These are phyloP conservation scores for Danionella dracula DNA, from an alignment of 2,797 vertebrate genomes.

Conservation along the genomic window DNA sequence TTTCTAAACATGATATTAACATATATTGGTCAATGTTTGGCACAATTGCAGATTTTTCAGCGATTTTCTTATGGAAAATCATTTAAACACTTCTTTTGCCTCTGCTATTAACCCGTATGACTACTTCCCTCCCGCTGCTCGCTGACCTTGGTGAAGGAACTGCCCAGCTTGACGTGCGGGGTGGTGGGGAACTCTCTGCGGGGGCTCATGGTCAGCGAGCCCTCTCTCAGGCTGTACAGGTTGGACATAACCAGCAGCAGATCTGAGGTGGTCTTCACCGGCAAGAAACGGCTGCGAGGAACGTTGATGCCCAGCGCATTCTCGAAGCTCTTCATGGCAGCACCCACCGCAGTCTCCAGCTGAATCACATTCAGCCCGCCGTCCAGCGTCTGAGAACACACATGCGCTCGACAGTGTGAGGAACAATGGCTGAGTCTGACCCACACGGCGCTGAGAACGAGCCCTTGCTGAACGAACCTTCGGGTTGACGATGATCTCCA, in stretches of 20 bases:
- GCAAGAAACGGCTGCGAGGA: slow-evolving; percentile 83
- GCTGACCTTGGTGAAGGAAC: slow-evolving; percentile 83
- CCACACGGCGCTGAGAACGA: too few relatives aligned
- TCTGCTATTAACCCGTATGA: too few relatives aligned
- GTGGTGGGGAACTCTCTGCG: slow-evolving; percentile 84
- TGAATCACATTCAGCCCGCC: slow-evolving; percentile 84
- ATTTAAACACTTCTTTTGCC: too few relatives aligned
- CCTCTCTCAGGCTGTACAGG: slow-evolving; percentile 81
- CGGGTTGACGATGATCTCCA: slow-evolving; percentile 88
- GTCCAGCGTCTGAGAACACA: slow-evolving; percentile 70
- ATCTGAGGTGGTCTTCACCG: slow-evolving; percentile 85
- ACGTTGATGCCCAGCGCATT: slow-evolving; percentile 85
- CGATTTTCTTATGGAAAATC: background rate
- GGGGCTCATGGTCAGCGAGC: slow-evolving; percentile 82
- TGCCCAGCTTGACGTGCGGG: slow-evolving; percentile 82
- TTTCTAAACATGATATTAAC: too few relatives aligned
- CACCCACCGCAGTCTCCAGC: slow-evolving; percentile 82
- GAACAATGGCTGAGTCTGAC: too few relatives aligned
- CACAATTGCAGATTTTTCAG: too few relatives aligned
- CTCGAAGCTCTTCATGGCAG: slow-evolving; percentile 85
- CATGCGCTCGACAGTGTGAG: too few relatives aligned
- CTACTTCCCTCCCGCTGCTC: too few relatives aligned
- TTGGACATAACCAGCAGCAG: slow-evolving; percentile 87
- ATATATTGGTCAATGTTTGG: too few relatives aligned
- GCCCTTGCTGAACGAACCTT: too few relatives aligned